Evolutionary conservation across 2,113 vertebrate genomes (phyloP).

Genomic region (Melanerpes aurifrons): DNA sequence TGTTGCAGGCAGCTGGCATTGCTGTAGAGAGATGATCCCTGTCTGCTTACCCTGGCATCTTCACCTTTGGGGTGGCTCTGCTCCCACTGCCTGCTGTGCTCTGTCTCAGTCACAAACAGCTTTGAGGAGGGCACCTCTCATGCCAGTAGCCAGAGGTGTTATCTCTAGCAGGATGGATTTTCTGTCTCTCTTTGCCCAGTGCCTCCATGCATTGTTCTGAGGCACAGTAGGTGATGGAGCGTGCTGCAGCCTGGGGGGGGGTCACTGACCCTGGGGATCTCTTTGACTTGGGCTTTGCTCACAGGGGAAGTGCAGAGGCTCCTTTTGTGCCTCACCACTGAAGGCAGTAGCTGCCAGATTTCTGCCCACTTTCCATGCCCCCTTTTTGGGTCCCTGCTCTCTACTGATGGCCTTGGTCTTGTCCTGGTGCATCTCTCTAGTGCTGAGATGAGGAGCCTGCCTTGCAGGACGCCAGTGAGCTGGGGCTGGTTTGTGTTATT

Average conservation of each 20-base stretch:
- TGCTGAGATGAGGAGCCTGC: neutral
- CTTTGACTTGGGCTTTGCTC: neutral
- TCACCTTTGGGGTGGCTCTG: neutral
- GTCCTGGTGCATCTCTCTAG: neutral
- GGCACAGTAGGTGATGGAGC: neutral
- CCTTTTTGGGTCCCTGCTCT: neutral
- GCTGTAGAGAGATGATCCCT: neutral
- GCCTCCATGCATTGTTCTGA: neutral
- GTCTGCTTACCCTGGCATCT: neutral
- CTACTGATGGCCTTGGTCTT: neutral
- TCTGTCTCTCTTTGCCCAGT: neutral
- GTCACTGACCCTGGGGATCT: neutral
- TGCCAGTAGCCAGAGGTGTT: constrained; percentile 7
- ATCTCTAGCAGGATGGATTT: constrained; percentile 6
- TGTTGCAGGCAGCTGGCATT: neutral
- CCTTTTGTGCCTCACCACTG: rapidly evolving
- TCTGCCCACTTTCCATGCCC: rapidly evolving
- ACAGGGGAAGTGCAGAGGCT: neutral
- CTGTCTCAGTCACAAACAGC: neutral
- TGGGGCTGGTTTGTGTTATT: neutral
- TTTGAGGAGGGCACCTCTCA: neutral
- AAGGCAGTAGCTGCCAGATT: neutral
- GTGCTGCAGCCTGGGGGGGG: neutral
- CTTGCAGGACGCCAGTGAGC: neutral
- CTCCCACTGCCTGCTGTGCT: neutral